These are phyloP conservation scores for Tenodera sinensis DNA, from an alignment of 2,888 invertebrate genomes.

Conservation along the genomic window DNA sequence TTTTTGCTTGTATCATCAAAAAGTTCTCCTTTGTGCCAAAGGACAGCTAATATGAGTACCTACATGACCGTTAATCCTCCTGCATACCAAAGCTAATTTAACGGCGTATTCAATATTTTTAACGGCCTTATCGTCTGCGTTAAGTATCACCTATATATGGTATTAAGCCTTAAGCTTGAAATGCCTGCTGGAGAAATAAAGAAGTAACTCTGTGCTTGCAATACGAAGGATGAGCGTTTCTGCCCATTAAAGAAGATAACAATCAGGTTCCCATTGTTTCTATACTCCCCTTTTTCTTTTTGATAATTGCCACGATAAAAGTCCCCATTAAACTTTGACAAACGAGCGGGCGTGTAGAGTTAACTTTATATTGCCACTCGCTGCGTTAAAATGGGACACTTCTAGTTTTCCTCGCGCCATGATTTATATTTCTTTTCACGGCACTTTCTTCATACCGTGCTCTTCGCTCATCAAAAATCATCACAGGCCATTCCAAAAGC, in stretches of 20 bases:
- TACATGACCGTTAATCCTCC: too few species aligned
- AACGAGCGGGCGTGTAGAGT: not conserved
- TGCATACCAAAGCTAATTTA: too few species aligned
- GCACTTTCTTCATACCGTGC: not conserved
- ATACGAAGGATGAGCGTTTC: not conserved
- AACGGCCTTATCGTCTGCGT: too few species aligned
- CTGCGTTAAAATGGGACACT: not conserved
- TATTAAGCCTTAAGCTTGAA: not conserved
- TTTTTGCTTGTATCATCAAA: too few species aligned
- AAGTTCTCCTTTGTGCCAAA: too few species aligned
- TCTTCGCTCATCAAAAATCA: not conserved
- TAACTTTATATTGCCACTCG: not conserved
- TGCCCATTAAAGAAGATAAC: not conserved
- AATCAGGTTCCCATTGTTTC: conserved; percentile 1
- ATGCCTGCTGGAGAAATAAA: not conserved
- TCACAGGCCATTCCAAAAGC: not conserved
- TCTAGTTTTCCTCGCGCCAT: not conserved
- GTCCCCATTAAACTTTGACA: conserved; percentile 16
- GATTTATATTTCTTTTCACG: not conserved
- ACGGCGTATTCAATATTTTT: too few species aligned
- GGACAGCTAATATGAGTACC: too few species aligned
- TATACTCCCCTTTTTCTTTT: not conserved
- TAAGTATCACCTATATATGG: too few species aligned
- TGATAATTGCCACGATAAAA: conserved; percentile 16
- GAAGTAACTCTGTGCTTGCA: not conserved